Base-by-base conservation (phyloP, 37 sponge, comb jelly and placozoan species). In the Chondrosia reniformis region DNA sequence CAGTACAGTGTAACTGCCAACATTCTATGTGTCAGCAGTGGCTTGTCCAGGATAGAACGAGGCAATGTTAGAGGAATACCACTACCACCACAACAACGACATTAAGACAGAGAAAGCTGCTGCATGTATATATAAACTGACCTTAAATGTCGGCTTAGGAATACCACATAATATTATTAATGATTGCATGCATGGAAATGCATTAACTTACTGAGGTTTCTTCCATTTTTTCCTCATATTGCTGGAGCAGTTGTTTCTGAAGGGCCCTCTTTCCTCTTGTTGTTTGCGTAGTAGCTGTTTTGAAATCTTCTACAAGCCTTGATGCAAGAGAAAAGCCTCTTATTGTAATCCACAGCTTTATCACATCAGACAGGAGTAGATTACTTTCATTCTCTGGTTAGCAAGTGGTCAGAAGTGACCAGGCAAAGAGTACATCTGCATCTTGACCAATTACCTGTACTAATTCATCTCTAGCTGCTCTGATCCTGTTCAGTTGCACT, bases 361-460 rank as follows among this genome's bases (percentile, higher is more conserved):
- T 7, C 4, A 64, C 36, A 33, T 64, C 33, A 4, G 66, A 30
- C 3, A 64, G 36, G 1, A 64, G 34, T 19, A 2, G 31, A 32
- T 7, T 4, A 10, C 66, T 64, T 2, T 27, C 34, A 2, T 28
- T 3, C 34, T 64, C 33, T 2, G 31, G 4, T 36, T 33, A 64
- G 33, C 33, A 2, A 64, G 33, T 4, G 33, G 33, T 33, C 33
- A 64, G 3, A 2, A 64, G 2, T 4, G 66, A 27, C 66, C 66
- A 64, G 17, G 66, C 66, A 64, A 64, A 64, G 19, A 64, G 33
- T 4, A 64, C 66, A 64, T 64, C 66, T 64, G 28, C 66, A 64
- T 64, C 66, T 28, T 28, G n/a, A 4, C 33, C 3, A 33, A 64
- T 33, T 4, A 28, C 34, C 3, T 64, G 66, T 7, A 27, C 7